Conservation (phyloP, 92 coral and sea anemone genomes). For the Porites lobata region DNA sequence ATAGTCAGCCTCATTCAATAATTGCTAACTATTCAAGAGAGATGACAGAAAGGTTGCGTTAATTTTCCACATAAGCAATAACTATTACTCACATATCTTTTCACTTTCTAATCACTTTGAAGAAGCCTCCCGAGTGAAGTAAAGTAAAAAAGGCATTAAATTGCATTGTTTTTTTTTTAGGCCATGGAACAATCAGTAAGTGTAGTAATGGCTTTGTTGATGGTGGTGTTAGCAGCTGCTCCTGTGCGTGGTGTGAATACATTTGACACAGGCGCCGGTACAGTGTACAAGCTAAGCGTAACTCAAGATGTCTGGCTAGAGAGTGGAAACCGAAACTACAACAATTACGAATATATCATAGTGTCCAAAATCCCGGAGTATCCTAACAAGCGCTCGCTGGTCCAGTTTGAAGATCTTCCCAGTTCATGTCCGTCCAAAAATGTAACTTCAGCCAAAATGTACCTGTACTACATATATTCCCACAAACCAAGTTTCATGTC, state of each 20-base stretch:
- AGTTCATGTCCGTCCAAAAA: slow-evolving; percentile 31
- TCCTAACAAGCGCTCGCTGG: slow-evolving; percentile 69
- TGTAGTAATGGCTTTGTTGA: background rate
- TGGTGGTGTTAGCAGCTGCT: background rate
- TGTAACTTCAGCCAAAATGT: slow-evolving; percentile 72
- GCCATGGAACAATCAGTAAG: background rate
- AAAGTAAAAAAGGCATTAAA: background rate
- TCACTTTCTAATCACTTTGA: background rate
- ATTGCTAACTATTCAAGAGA: no score
- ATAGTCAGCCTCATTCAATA: no score
- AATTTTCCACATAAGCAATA: no score
- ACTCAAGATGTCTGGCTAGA: slow-evolving; percentile 38
- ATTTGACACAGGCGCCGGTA: background rate
- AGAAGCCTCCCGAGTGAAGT: background rate
- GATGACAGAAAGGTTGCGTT: no score
- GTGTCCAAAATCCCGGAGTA: slow-evolving; percentile 70
- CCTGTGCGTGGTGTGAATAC: background rate
- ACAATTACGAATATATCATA: slow-evolving; percentile 53
- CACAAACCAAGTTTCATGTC: slow-evolving; percentile 68
- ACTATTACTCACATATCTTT: no score
- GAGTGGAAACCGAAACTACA: slow-evolving; percentile 45
- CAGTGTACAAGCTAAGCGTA: background rate
- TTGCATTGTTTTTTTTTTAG: background rate
- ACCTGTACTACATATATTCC: slow-evolving; percentile 36
- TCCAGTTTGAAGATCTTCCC: slow-evolving; percentile 70